A percentile compares a stretch with the other conserved stretches of the same genome.
These are phyloP conservation scores for Danionella cerebrum DNA, from an alignment of 2,113 vertebrate genomes.

Conservation along the genomic window DNA sequence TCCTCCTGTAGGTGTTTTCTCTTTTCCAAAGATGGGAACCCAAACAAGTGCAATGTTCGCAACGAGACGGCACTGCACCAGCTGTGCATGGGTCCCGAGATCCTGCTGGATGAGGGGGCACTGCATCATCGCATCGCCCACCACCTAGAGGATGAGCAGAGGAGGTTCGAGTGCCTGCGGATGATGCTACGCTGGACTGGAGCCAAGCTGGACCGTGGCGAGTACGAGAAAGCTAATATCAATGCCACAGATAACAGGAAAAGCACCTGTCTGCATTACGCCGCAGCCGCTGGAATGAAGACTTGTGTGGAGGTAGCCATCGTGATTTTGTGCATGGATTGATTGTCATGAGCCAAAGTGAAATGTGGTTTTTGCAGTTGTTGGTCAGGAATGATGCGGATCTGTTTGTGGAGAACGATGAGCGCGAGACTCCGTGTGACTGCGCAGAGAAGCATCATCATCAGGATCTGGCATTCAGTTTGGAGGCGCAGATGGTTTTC, in stretches of 20 bases:
- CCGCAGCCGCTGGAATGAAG: slow-evolving; percentile 95
- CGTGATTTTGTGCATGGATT: too few relatives aligned
- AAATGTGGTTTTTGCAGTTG: slow-evolving; percentile 40
- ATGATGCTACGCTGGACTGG: slow-evolving; percentile 90
- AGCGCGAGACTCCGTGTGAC: slow-evolving; percentile 94
- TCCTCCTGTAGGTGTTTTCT: slow-evolving; percentile 76
- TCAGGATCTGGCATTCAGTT: slow-evolving; percentile 89
- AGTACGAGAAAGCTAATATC: slow-evolving; percentile 84
- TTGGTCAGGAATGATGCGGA: slow-evolving; percentile 85
- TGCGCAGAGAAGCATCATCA: slow-evolving; percentile 93
- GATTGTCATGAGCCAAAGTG: too few relatives aligned
- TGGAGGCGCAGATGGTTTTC: slow-evolving; percentile 98
- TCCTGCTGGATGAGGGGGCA: slow-evolving; percentile 83
- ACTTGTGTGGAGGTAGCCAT: slow-evolving; percentile 86
- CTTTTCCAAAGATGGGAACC: slow-evolving; percentile 88
- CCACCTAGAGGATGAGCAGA: slow-evolving; percentile 78
- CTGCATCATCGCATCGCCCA: slow-evolving; percentile 80
- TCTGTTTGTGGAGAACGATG: slow-evolving; percentile 93
- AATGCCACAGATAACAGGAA: slow-evolving; percentile 90
- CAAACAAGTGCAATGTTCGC: slow-evolving; percentile 93
- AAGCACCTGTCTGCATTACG: slow-evolving; percentile 89
- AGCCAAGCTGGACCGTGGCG: slow-evolving; percentile 88
- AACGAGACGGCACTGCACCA: slow-evolving; percentile 94
- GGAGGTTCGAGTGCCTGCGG: slow-evolving; percentile 82
- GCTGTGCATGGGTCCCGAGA: slow-evolving; percentile 92